phyloP scores from a whole-genome alignment of 2,888 invertebrate species.

The Platycnemis pennipes region DNA sequence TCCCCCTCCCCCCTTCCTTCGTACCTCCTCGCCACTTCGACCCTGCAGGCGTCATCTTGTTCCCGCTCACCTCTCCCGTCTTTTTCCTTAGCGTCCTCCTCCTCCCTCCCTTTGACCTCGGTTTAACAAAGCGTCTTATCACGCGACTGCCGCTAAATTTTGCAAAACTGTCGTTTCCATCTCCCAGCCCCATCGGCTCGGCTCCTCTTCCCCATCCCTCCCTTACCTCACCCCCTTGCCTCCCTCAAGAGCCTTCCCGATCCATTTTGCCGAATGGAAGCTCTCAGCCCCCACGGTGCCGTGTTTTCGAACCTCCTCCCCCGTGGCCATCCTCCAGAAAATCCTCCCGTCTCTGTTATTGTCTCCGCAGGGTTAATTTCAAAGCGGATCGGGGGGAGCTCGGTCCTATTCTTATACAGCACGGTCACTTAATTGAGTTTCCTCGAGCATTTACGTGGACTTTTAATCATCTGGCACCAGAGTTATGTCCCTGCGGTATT shows the following conservation, averaged over 20 bases:
- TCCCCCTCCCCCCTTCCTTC: not conserved
- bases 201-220: not conserved
- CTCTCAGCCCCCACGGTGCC: not conserved
- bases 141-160: constrained; percentile 11
- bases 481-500: not conserved
- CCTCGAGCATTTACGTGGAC: not conserved
- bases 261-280: not conserved
- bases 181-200: not conserved
- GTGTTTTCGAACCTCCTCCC: not conserved
- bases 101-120: not conserved
- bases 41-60: not conserved
- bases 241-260: too few relatives aligned
- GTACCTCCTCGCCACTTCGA: not conserved
- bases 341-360: not conserved
- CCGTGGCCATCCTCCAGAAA: not conserved
- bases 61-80: not conserved
- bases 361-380: not conserved
- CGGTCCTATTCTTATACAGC: not conserved
- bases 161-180: not conserved
- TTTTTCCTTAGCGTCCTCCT: not conserved
- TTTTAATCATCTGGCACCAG: not conserved
- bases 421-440: not conserved
- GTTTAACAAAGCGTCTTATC: not conserved
- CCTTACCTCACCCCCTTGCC: not conserved
- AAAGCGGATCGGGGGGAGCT: not conserved